Percentiles rank a stretch among this genome's conserved stretches.
phyloP scores from a whole-genome alignment of 2,113 vertebrate genomes.

The Sinocyclocheilus grahami region DNA sequence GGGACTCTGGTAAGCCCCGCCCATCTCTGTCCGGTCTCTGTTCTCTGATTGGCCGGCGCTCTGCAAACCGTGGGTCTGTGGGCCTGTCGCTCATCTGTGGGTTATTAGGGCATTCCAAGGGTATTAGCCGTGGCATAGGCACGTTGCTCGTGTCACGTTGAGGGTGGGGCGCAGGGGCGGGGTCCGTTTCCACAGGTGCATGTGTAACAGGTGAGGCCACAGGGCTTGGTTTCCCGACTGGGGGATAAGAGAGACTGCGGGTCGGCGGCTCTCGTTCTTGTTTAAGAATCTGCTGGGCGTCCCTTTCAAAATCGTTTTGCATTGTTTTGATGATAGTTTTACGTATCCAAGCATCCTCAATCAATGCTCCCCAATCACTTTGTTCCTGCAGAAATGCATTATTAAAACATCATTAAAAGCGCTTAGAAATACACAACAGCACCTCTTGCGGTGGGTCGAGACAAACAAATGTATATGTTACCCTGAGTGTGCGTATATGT shows the following conservation, averaged over 20 bases:
- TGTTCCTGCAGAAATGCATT: slow-evolving; percentile 72
- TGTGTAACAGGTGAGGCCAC: background rate
- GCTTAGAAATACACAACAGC: background rate
- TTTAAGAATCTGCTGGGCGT: slow-evolving; percentile 78
- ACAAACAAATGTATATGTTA: slow-evolving; percentile 47
- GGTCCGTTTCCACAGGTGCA: background rate
- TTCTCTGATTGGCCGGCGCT: slow-evolving; percentile 11
- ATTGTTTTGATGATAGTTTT: slow-evolving; percentile 76
- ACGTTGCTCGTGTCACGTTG: accelerated
- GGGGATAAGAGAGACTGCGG: slow-evolving; percentile 50
- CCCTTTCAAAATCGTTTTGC: slow-evolving; percentile 69
- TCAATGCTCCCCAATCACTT: slow-evolving; percentile 81
- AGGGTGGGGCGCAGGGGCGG: background rate
- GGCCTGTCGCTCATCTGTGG: background rate
- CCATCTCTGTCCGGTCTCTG: background rate
- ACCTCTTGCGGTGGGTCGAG: background rate
- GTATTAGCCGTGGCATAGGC: background rate
- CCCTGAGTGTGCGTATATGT: slow-evolving; percentile 80
- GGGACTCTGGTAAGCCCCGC: background rate
- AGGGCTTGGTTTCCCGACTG: background rate
- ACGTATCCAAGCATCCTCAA: slow-evolving; percentile 80
- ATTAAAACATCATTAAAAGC: background rate
- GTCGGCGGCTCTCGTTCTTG: slow-evolving; percentile 39
- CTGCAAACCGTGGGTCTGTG: slow-evolving; percentile 25
- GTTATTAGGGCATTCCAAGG: slow-evolving; percentile 68